Percentiles rank a stretch among this genome's conserved stretches.
Conservation (phyloP, 35 echinoderm and acorn worm species). For the Nesometra sesokonis region DNA sequence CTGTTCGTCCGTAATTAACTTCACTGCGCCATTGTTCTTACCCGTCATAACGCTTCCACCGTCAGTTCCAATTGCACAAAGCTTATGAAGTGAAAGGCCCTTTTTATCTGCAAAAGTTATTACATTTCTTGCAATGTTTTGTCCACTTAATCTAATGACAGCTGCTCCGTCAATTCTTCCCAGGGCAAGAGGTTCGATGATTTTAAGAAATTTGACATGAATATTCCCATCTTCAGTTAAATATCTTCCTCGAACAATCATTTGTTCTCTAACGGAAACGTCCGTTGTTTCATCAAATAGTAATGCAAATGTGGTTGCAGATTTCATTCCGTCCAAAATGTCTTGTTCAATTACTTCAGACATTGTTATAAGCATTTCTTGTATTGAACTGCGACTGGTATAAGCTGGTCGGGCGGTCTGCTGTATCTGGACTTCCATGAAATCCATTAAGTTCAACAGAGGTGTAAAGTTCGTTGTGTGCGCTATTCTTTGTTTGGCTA, state of each 20-base stretch:
- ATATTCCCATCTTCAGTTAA: conserved; percentile 6
- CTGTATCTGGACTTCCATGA: background rate
- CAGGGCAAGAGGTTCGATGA: conserved; percentile 12
- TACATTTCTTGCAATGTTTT: conserved; percentile 1
- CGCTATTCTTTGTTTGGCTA: conserved; percentile 32
- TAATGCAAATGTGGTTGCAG: conserved; percentile 10
- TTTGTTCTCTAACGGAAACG: conserved; percentile 19
- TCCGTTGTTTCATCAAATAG: conserved; percentile 39
- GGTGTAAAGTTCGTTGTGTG: conserved; percentile 37
- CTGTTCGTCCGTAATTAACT: conserved; percentile 19
- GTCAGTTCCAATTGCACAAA: conserved; percentile 27
- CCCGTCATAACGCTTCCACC: conserved; percentile 31
- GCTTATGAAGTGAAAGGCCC: background rate
- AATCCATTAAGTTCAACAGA: conserved; percentile 9
- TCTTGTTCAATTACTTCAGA: conserved; percentile 16
- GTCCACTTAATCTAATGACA: background rate
- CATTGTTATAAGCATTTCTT: conserved; percentile 18
- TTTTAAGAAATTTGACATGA: conserved; percentile 25
- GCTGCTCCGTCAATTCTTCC: background rate
- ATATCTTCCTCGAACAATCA: conserved; percentile 17
- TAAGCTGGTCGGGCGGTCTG: background rate
- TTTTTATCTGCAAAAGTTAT: background rate
- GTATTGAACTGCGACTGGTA: conserved; percentile 7
- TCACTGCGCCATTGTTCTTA: conserved; percentile 16
- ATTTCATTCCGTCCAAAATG: conserved; percentile 14